phyloP scores from a whole-genome alignment of 1,140 invertebrate species.

The Drosophila chauvacae region DNA sequence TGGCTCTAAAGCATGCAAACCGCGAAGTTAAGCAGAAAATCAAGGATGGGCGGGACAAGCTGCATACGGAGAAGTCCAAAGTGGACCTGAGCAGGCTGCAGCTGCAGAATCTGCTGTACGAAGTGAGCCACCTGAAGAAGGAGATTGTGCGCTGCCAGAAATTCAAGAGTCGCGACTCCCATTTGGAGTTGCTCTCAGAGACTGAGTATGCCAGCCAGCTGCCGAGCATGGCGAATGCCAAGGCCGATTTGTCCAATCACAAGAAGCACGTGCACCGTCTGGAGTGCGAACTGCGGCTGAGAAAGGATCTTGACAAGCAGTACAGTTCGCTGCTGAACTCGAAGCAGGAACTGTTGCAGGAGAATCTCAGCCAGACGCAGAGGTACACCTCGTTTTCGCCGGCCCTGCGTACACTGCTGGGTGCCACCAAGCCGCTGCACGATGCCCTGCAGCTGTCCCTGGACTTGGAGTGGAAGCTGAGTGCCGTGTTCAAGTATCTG shows the following conservation, averaged over 20 bases:
- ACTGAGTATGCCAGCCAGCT: constrained; percentile 86
- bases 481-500: constrained; percentile 90
- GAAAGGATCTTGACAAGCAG: constrained; percentile 92
- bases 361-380: constrained; percentile 92
- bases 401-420: constrained; percentile 89
- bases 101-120: constrained; percentile 97
- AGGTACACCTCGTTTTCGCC: constrained; percentile 93
- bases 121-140: constrained; percentile 96
- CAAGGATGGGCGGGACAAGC: constrained; percentile 91
- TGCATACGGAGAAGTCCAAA: constrained; percentile 92
- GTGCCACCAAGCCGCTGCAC: constrained; percentile 94
- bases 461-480: constrained; percentile 90
- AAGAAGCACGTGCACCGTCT: constrained; percentile 93
- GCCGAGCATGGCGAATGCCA: constrained; percentile 85
- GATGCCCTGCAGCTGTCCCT: constrained; percentile 93
- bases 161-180: constrained; percentile 97
- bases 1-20: constrained; percentile 95
- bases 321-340: constrained; percentile 91
- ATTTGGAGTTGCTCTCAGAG: constrained; percentile 93
- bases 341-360: constrained; percentile 90
- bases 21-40: constrained; percentile 94
- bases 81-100: constrained; percentile 96
- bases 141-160: constrained; percentile 97
- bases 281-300: constrained; percentile 96
- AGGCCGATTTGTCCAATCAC: constrained; percentile 87